Evolutionary conservation across 2,888 invertebrate species (phyloP).

Genomic region (Tachystola acroxantha): DNA sequence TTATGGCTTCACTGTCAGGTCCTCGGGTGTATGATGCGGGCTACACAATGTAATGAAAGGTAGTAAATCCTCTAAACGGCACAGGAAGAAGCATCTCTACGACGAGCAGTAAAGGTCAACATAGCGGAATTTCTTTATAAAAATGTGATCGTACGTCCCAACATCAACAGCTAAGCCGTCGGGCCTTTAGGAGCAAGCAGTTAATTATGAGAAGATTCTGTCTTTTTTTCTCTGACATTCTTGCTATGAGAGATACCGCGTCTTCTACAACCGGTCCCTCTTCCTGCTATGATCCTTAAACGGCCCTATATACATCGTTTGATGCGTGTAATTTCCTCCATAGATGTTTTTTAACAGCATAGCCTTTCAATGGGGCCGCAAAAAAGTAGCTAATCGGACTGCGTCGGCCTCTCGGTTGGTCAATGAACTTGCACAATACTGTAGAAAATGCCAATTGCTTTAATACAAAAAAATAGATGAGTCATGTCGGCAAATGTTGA

Average conservation of each 20-base stretch:
- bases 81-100: slow-evolving; percentile 20
- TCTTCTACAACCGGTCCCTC: slow-evolving; percentile 40
- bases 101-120: slow-evolving; percentile 6
- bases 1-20: slow-evolving; percentile 38
- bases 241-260: slow-evolving; percentile 26
- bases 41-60: slow-evolving; percentile 33
- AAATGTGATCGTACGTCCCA: slow-evolving; percentile 38
- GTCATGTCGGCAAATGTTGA: background rate
- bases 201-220: slow-evolving; percentile 42
- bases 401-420: slow-evolving; percentile 21
- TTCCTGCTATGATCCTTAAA: slow-evolving; percentile 66
- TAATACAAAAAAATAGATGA: background rate
- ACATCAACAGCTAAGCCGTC: slow-evolving; percentile 25
- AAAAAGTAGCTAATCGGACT: slow-evolving; percentile 37
- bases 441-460: slow-evolving; percentile 1
- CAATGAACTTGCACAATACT: slow-evolving; percentile 33
- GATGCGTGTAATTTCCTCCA: slow-evolving; percentile 49
- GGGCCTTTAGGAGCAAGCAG: slow-evolving; percentile 35
- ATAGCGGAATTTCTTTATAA: slow-evolving; percentile 33
- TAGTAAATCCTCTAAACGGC: slow-evolving; percentile 31
- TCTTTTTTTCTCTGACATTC: slow-evolving; percentile 41
- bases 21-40: slow-evolving; percentile 38
- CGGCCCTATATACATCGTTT: slow-evolving; percentile 37
- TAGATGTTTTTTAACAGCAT: slow-evolving; percentile 41
- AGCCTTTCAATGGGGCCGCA: slow-evolving; percentile 30